Evolutionary conservation across 37 sponge, comb jelly and placozoan genomes (phyloP), one percentile per base, ranked within the genome.

Genomic region (Axinella damicornis): DNA sequence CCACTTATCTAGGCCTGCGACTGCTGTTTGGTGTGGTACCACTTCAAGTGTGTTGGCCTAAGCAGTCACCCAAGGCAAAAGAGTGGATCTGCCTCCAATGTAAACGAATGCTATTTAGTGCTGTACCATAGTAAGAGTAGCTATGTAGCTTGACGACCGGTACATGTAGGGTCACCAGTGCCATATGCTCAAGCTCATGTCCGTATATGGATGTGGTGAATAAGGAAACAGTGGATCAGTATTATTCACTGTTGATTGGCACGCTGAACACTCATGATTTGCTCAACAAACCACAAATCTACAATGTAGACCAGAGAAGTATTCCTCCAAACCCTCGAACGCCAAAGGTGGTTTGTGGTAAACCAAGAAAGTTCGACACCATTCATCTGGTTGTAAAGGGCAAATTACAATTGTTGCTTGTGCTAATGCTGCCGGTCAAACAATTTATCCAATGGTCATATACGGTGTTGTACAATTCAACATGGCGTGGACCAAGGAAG

Each of bases 231-330:
- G 30, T 80, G 41, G 20, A 37, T 24, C 53, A 79, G 0, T 89
- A 89, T 71, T 89, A 69, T 56, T 20, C 24, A n/a, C 71, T 88
- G 30, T 61, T 88, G 24, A 25, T 83, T 36, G 62, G 73, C 15
- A 64, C 35, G 0, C 34, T 90, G 69, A 28, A 59, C 5, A 69
- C 69, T 35, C 36, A 85, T 46, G 55, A 90, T 46, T 75, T 90
- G 24, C 0, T 85, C n/a, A 27, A 71, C 30, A 11, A 11, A 46
- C 33, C 80, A 13, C 76, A 71, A 55, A 64, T 83, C 0, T 90
- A 83, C 69, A 90, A 90, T 39, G 71, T 84, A 32, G 86, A 85
- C 40, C 76, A 90, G 59, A 74, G 53, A 62, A 86, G 91, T 2
- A 63, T 90, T 81, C 91, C 91, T 0, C 62, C 85, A 31, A 77